Evolutionary conservation across 2,888 invertebrate genomes (phyloP).

Genomic region (Fissipunctia ypsillon): DNA sequence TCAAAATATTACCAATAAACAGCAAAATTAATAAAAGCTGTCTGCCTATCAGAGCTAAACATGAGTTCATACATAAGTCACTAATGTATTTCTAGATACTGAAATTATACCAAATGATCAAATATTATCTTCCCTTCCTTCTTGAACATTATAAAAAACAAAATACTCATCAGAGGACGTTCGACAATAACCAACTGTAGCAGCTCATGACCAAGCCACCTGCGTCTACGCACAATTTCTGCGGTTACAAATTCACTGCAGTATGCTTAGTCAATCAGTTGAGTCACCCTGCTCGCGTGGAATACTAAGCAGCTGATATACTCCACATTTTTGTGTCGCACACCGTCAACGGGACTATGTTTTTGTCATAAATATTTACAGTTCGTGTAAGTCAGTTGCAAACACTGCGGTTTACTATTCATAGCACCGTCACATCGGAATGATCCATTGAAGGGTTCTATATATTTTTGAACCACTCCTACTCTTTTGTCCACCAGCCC

Average conservation of each 20-base stretch:
- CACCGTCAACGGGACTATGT: slow-evolving; percentile 47
- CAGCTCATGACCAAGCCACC: slow-evolving; percentile 12
- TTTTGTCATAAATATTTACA: slow-evolving; percentile 58
- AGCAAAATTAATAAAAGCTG: neutral
- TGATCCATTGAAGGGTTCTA: neutral
- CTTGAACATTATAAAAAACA: no score
- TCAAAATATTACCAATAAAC: no score
- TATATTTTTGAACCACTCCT: neutral
- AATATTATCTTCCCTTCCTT: neutral
- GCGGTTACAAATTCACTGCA: slow-evolving; percentile 34
- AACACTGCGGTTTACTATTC: slow-evolving; percentile 37
- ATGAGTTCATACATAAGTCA: neutral
- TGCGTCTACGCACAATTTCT: slow-evolving; percentile 22
- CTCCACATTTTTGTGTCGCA: slow-evolving; percentile 42
- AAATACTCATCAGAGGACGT: neutral
- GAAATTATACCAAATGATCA: no score
- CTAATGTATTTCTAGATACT: neutral
- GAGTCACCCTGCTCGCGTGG: slow-evolving; percentile 41
- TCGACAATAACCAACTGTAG: slow-evolving; percentile 1
- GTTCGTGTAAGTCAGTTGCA: slow-evolving; percentile 16
- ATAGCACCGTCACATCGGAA: neutral
- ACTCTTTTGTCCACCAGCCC: neutral
- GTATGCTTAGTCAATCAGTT: slow-evolving; percentile 49
- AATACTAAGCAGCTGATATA: slow-evolving; percentile 48
- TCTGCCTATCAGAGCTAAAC: neutral